Evolutionary conservation across 1,140 invertebrate species (phyloP).

Genomic region (Pseudomyrmex concolor): DNA sequence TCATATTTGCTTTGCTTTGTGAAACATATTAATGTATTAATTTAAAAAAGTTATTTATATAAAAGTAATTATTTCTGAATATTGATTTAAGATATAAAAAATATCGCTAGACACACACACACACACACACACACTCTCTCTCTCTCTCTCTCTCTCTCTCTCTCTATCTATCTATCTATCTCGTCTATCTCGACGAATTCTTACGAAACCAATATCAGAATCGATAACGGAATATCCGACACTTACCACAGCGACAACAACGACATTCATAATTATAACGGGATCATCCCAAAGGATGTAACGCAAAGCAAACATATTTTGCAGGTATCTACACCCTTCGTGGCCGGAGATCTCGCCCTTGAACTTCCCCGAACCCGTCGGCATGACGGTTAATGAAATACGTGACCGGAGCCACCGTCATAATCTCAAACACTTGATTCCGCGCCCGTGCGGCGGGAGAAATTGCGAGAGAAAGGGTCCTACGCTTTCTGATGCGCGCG

Average conservation of each 20-base stretch:
- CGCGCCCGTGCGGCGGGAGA: slow-evolving; percentile 68
- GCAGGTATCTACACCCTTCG: slow-evolving; percentile 74
- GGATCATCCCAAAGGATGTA: slow-evolving; percentile 80
- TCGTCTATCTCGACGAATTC: neutral
- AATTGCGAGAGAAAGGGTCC: slow-evolving; percentile 61
- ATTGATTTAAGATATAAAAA: neutral
- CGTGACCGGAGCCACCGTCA: slow-evolving; percentile 84
- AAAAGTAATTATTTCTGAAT: too few species aligned
- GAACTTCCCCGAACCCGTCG: slow-evolving; percentile 67
- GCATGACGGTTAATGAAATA: slow-evolving; percentile 84
- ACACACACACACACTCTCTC: neutral
- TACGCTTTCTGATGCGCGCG: slow-evolving; percentile 42
- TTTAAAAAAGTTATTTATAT: neutral
- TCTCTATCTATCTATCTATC: neutral
- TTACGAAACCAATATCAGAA: neutral
- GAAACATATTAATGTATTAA: neutral
- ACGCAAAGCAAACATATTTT: slow-evolving; percentile 82
- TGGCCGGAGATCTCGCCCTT: slow-evolving; percentile 59
- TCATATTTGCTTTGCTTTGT: neutral
- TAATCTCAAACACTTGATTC: slow-evolving; percentile 85
- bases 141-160: neutral
- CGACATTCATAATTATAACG: slow-evolving; percentile 83
- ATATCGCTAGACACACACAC: too few species aligned
- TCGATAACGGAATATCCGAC: slow-evolving; percentile 41
- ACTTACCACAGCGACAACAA: slow-evolving; percentile 70